phyloP scores from a whole-genome alignment of 2,888 invertebrate species.

The Altica lythri region DNA sequence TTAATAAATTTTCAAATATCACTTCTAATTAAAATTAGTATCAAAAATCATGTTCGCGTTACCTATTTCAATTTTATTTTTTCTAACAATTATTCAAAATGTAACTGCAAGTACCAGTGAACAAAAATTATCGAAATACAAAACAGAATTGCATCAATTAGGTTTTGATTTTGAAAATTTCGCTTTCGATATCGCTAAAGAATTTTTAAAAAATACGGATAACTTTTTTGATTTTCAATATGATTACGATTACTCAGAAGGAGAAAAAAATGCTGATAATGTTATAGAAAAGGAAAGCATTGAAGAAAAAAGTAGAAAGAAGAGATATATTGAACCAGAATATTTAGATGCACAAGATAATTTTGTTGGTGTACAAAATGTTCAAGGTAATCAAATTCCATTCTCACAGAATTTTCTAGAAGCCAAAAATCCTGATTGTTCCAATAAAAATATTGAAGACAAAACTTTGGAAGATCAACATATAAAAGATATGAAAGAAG shows the following conservation, averaged over 20 bases:
- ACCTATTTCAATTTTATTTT: background rate
- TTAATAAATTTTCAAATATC: too few species aligned
- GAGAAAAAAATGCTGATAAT: background rate
- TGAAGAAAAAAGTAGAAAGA: background rate
- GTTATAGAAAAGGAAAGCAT: background rate
- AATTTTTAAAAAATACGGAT: conserved; percentile 1
- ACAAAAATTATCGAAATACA: conserved; percentile 16
- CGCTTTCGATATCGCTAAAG: conserved; percentile 15
- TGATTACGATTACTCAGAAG: background rate
- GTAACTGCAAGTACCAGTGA: conserved; percentile 4
- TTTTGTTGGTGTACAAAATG: background rate
- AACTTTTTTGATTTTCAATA: conserved; percentile 1
- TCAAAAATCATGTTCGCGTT: background rate
- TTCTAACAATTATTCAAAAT: background rate
- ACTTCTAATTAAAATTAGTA: background rate
- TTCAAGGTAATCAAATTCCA: too few species aligned
- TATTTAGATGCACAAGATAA: too few species aligned
- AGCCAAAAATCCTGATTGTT: too few species aligned
- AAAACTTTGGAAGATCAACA: background rate
- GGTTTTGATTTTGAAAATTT: conserved; percentile 25
- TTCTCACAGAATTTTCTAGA: too few species aligned
- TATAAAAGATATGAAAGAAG: background rate
- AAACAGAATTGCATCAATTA: conserved; percentile 19
- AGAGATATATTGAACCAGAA: too few species aligned
- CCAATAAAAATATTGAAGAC: background rate